Base-by-base conservation (phyloP, 2,113 vertebrate species). In the Nothocercus nigrocapillus region DNA sequence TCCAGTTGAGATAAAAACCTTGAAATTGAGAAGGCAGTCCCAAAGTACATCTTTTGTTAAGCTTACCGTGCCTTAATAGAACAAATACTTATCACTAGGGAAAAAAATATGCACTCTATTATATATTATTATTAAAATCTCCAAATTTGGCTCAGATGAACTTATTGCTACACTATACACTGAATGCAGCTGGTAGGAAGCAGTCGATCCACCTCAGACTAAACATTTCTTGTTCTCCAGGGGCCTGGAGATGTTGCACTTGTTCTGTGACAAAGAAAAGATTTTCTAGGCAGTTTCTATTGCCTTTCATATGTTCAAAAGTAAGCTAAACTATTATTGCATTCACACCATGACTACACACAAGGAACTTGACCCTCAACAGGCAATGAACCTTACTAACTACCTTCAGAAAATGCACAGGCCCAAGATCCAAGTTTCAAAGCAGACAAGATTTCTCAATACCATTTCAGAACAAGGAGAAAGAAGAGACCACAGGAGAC, bases 131-230 rank as follows among this genome's bases (percentile, higher is more conserved):
- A 32, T 58, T 69, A 73, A 85, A 61, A 61, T 53, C 54, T 77
- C 49, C 14, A 19, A 86, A 78, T 30, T 32, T 56, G 76, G 77
- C 79, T 49, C 68, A 70, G 85, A 90, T 30, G 38, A 49, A 63
- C 7, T 66, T 54, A 36, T 7, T 36, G 3, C 0, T n/a, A 4
- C 0, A 67, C 59, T 58, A 68, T 4, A 75, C 2, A 1, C 38
- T 54, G 74, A 66, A 42, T 51, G 47, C 53, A 47, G 34, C 58
- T 59, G 66, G 25, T 27, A 53, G 0, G 0, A 32, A 88, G 34
- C 38, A 74, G 28, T 45, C 28, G 49, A 53, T 14, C 42, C 63
- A 11, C 66, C 79, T 79, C 62, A 95, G 69, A 70, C 83, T 42
- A 61, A 93, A 90, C 9, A 63, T 22, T 83, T 51, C 58, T 70